phyloP scores from a whole-genome alignment of 2,797 vertebrate species.

The Carapus acus region DNA sequence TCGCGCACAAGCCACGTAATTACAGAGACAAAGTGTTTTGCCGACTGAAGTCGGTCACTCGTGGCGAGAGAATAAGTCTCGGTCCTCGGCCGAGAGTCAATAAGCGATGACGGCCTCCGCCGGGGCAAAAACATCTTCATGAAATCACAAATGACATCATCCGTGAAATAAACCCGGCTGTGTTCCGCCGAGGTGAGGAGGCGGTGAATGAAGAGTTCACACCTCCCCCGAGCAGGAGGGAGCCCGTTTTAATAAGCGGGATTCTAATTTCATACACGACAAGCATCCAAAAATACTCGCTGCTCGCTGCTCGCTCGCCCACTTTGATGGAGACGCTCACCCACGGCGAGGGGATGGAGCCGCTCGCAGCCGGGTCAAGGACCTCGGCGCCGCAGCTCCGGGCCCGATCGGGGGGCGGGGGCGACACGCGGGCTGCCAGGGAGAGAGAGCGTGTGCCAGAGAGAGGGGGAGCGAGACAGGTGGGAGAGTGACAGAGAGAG shows the following conservation, averaged over 20 bases:
- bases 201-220: conserved; percentile 1
- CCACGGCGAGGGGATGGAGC: conserved; percentile 29
- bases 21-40: conserved; percentile 31
- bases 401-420: conserved; percentile 66
- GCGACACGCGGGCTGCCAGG: conserved; percentile 63
- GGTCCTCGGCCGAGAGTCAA: conserved; percentile 5
- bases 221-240: conserved; percentile 21
- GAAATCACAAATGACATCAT: too few relatives aligned
- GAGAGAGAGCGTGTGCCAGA: conserved; percentile 30
- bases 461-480: background rate
- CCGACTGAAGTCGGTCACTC: conserved; percentile 19
- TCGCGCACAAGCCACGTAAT: conserved; percentile 19
- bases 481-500: conserved; percentile 3
- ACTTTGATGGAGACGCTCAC: conserved; percentile 19
- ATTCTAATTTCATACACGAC: conserved; percentile 37
- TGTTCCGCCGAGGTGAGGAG: conserved; percentile 23
- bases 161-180: too few relatives aligned
- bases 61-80: conserved; percentile 16
- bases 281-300: conserved; percentile 42
- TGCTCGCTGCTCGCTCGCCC: conserved; percentile 31
- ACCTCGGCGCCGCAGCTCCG: conserved; percentile 55
- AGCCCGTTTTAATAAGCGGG: conserved; percentile 21
- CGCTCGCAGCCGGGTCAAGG: conserved; percentile 52
- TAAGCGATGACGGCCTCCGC: conserved; percentile 1
- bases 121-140: too few relatives aligned